These are phyloP conservation scores for Panurus biarmicus DNA, from an alignment of 2,113 vertebrate genomes.

Conservation along the genomic window DNA sequence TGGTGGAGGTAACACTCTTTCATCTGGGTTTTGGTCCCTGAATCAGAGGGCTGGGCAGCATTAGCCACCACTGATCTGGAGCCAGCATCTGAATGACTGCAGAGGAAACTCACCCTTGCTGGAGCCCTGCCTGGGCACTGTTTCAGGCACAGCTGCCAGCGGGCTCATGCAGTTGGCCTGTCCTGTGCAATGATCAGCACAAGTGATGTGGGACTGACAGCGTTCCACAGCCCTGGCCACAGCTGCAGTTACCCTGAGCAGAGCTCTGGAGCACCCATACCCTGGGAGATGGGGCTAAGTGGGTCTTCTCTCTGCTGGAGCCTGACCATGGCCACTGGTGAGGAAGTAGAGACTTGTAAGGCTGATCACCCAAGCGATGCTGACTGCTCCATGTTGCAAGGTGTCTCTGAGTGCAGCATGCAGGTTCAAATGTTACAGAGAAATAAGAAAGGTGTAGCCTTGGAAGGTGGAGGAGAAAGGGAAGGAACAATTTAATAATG, in stretches of 20 bases:
- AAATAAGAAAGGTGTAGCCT: background rate
- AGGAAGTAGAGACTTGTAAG: background rate
- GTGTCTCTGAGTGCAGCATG: background rate
- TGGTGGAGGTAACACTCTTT: background rate
- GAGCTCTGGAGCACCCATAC: background rate
- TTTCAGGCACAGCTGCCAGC: background rate
- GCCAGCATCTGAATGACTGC: background rate
- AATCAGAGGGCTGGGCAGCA: background rate
- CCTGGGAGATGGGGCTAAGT: background rate
- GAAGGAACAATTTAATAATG: conserved; percentile 33
- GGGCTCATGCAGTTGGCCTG: background rate
- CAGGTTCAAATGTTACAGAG: background rate
- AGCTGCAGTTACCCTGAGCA: background rate
- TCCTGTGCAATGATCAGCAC: background rate
- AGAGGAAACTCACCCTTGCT: background rate
- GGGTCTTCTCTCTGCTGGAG: background rate
- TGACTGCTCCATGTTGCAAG: background rate
- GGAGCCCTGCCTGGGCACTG: conserved; percentile 5
- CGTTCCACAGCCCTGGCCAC: background rate
- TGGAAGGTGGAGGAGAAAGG: background rate
- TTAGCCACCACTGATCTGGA: background rate
- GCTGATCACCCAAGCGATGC: background rate
- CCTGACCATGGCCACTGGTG: background rate
- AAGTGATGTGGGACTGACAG: background rate
- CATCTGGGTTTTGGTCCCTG: background rate